Evolutionary conservation across 1,140 invertebrate genomes (phyloP), one percentile per base, ranked within the genome.

Genomic region (Saccostrea cuccullata): DNA sequence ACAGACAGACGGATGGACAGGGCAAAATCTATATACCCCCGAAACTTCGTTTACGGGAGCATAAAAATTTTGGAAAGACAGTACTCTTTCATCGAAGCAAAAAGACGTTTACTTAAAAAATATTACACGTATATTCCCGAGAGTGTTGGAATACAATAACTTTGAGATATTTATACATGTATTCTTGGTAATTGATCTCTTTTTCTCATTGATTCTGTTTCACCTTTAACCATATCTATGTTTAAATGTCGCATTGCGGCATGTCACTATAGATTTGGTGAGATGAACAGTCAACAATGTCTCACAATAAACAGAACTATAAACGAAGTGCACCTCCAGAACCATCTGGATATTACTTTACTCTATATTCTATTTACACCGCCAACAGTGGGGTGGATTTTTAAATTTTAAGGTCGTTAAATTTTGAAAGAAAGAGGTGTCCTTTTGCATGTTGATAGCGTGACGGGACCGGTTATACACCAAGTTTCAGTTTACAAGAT

Each of bases 161-260:
- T 64, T 64, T 20, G 58, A 64, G n/a, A 64, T 64, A 20, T n/a
- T 2, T 0, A 20, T 64, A 64, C 4, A 60, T n/a, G n/a, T n/a
- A n/a, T n/a, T n/a, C 12, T 4, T 64, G 6, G 6, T n/a, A 20
- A 64, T n/a, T 64, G 58, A 64, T n/a, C 58, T 20, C 4, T 64
- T 20, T 6, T 6, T 0, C 17, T 5, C 58, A 64, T 20, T 20
- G 58, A 64, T n/a, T 64, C 15, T 64, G n/a, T 64, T 20, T 64
- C 58, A 64, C 15, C n/a, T 64, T 64, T 64, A 64, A 64, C 36
- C 30, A 77, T 36, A 77, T 30, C 26, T 2, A 36, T 30, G 13
- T 77, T 77, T 40, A 77, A 77, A 77, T 77, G 70, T 30, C 70
- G 70, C 70, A 77, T 30, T 77, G 70, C 70, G 70, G 15, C 70